Percentiles rank a stretch among this genome's conserved stretches.
These are phyloP conservation scores for Semicossyphus pulcher DNA, from an alignment of 2,113 vertebrate genomes.

Conservation along the genomic window DNA sequence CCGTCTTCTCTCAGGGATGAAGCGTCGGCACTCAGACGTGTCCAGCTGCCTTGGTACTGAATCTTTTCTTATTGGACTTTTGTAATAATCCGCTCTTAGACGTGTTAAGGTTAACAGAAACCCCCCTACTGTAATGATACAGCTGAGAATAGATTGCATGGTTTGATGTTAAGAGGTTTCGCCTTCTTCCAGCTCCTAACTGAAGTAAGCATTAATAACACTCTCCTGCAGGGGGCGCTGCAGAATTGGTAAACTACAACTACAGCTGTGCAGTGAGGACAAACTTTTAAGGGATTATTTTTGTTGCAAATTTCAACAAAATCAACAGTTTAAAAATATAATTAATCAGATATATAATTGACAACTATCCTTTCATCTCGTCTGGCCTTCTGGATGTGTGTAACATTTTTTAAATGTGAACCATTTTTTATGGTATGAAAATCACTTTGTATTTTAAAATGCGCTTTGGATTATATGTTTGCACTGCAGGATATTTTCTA, in stretches of 20 bases:
- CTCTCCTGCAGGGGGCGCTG: conserved; percentile 13
- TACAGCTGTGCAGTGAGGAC: not conserved
- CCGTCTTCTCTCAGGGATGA: conserved; percentile 33
- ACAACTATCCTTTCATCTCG: conserved; percentile 15
- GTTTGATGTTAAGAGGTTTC: not conserved
- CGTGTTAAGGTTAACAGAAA: not conserved
- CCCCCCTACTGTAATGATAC: not conserved
- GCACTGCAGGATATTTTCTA: conserved; percentile 19
- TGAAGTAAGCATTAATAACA: not conserved
- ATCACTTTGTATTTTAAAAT: conserved; percentile 42
- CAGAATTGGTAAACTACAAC: not conserved
- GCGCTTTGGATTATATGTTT: conserved; percentile 19
- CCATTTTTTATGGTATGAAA: conserved; percentile 22
- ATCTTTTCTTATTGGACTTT: not conserved
- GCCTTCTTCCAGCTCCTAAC: not conserved
- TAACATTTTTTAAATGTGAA: conserved; percentile 29
- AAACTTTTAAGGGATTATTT: not conserved
- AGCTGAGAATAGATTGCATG: not conserved
- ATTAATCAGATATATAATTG: no score
- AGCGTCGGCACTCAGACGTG: not conserved
- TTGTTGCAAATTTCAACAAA: no score
- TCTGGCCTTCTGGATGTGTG: conserved; percentile 22
- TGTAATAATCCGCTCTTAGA: not conserved
- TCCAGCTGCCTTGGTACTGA: no score
- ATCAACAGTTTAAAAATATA: no score